phyloP scores from a whole-genome alignment of 2,113 vertebrate species.

The Tenrec ecaudatus region DNA sequence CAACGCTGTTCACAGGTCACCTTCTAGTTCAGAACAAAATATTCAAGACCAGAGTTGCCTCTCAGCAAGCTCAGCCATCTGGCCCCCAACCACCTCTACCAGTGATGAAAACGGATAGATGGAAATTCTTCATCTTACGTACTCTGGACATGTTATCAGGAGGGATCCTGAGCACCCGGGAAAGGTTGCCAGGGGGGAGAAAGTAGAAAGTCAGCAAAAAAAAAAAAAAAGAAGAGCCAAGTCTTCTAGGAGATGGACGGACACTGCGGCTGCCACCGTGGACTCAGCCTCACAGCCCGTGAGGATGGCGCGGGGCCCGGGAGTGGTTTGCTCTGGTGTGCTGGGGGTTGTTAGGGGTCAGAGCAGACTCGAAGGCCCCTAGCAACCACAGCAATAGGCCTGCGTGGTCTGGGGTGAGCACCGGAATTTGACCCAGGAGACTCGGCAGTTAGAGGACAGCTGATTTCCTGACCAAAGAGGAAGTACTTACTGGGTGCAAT shows the following conservation, averaged over 20 bases:
- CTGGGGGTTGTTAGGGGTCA: too few species aligned
- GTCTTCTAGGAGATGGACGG: too few species aligned
- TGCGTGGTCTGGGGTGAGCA: not conserved
- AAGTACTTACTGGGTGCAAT: constrained; percentile 77
- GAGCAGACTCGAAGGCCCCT: too few species aligned
- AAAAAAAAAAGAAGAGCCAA: too few species aligned
- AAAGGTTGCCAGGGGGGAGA: too few species aligned
- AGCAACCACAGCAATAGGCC: not conserved
- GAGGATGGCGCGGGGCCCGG: too few species aligned
- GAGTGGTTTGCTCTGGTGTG: too few species aligned
- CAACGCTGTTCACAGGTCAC: constrained; percentile 50
- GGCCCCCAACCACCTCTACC: not conserved
- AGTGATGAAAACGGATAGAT: constrained; percentile 35
- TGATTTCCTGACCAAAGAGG: not conserved
- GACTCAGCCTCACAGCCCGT: too few species aligned
- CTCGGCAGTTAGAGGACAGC: not conserved
- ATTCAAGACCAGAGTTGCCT: constrained; percentile 42
- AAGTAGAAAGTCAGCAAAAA: too few species aligned
- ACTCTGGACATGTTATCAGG: too few species aligned
- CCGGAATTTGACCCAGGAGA: not conserved
- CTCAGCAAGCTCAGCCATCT: constrained; percentile 41
- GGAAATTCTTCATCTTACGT: not conserved
- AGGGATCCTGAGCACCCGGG: too few species aligned
- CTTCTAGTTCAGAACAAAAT: constrained; percentile 68
- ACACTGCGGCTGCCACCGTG: too few species aligned